Conservation (phyloP, 2,113 vertebrate genomes). For the Pelobates fuscus region DNA sequence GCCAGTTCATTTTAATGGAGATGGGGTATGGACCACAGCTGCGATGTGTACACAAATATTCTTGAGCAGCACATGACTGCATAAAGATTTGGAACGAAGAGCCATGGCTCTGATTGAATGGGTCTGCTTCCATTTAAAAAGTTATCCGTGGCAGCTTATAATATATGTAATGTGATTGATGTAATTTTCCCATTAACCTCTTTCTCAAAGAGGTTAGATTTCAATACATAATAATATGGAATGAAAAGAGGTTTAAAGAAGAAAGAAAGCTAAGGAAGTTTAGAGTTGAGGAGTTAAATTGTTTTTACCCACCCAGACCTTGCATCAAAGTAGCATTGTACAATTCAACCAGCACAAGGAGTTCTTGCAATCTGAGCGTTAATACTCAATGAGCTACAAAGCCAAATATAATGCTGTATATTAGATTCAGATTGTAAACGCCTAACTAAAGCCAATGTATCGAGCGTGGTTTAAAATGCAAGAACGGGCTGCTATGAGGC, state of each 20-base stretch:
- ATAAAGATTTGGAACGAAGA: slow-evolving; percentile 55
- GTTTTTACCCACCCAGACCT: too few relatives aligned
- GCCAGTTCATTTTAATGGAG: neutral
- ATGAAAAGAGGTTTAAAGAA: slow-evolving; percentile 11
- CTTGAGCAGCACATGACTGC: slow-evolving; percentile 39
- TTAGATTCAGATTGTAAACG: too few relatives aligned
- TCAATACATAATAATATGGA: slow-evolving; percentile 32
- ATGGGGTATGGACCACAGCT: slow-evolving; percentile 56
- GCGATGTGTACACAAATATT: slow-evolving; percentile 39
- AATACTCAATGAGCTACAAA: too few relatives aligned
- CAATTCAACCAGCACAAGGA: too few relatives aligned
- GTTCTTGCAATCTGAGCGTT: too few relatives aligned
- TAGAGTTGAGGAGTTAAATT: neutral
- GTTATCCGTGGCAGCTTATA: slow-evolving; percentile 53
- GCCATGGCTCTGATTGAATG: slow-evolving; percentile 53
- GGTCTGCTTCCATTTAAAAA: slow-evolving; percentile 63
- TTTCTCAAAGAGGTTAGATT: slow-evolving; percentile 24
- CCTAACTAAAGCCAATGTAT: too few relatives aligned
- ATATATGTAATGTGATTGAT: slow-evolving; percentile 52
- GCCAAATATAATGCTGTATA: too few relatives aligned
- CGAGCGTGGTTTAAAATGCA: too few relatives aligned
- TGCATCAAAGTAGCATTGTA: too few relatives aligned
- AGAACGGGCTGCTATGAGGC: too few relatives aligned
- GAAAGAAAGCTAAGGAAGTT: neutral
- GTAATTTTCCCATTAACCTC: slow-evolving; percentile 43